phyloP scores from a whole-genome alignment of 1,140 invertebrate genomes.

The Physella acuta region DNA sequence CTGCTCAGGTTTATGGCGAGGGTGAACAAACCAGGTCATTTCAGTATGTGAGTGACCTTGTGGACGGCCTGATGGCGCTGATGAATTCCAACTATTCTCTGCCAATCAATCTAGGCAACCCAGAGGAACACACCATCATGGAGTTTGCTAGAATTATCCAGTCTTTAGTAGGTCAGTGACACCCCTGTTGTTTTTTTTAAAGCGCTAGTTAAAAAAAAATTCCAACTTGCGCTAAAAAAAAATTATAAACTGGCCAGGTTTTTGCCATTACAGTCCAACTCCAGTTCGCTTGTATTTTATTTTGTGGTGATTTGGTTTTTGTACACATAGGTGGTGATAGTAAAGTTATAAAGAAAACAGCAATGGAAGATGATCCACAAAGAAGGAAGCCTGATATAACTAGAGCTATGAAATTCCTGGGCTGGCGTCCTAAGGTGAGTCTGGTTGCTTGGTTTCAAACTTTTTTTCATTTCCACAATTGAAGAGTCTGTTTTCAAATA shows the following conservation, averaged over 20 bases:
- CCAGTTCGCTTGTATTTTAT: no score
- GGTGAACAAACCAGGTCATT: slow-evolving; percentile 97
- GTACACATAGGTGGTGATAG: slow-evolving; percentile 38
- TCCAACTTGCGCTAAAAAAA: no score
- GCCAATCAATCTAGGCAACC: slow-evolving; percentile 97
- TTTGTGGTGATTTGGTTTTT: no score
- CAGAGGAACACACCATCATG: slow-evolving; percentile 94
- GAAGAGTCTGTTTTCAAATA: not conserved
- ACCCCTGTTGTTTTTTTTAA: no score
- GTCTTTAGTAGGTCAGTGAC: slow-evolving; percentile 64
- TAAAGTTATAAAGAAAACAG: slow-evolving; percentile 74
- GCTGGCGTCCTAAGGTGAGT: slow-evolving; percentile 90
- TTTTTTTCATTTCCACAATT: not conserved
- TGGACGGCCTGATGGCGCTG: slow-evolving; percentile 88
- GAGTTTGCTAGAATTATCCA: slow-evolving; percentile 94
- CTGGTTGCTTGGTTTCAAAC: not conserved
- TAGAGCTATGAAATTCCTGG: slow-evolving; percentile 79
- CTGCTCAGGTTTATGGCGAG: slow-evolving; percentile 81
- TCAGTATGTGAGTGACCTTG: slow-evolving; percentile 96
- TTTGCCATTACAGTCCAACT: no score
- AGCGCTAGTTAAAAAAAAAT: no score
- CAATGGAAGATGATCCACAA: slow-evolving; percentile 93
- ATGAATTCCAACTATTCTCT: slow-evolving; percentile 93
- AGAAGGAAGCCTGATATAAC: slow-evolving; percentile 89
- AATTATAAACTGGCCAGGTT: no score